phyloP scores from a whole-genome alignment of 2,113 vertebrate species.

The Onychostoma macrolepis region DNA sequence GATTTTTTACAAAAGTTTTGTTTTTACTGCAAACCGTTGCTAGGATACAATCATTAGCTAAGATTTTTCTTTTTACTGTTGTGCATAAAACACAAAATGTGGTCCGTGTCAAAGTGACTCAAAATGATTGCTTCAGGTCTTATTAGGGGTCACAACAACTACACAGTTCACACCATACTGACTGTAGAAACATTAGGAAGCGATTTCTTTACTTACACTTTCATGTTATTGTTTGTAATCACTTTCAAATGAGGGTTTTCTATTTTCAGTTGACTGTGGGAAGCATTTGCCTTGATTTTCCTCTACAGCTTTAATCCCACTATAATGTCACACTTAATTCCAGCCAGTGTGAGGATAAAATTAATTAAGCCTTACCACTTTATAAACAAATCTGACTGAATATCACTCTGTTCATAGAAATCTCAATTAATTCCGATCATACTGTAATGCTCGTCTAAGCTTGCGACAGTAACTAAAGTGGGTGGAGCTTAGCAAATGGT shows the following conservation, averaged over 20 bases:
- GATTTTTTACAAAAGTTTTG: background rate
- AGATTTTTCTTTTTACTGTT: background rate
- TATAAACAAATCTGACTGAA: background rate
- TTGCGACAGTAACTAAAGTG: background rate
- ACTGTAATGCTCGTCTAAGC: background rate
- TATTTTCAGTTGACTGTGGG: background rate
- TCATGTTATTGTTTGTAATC: background rate
- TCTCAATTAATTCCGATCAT: background rate
- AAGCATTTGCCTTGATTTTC: background rate
- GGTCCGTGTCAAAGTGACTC: background rate
- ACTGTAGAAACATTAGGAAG: background rate
- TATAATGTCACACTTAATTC: background rate
- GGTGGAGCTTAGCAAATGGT: background rate
- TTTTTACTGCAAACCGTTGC: background rate
- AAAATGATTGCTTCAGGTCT: background rate
- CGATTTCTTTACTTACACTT: background rate
- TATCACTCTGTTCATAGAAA: background rate
- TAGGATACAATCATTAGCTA: background rate
- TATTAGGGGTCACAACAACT: background rate
- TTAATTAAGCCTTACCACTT: background rate
- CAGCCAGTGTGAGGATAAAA: background rate
- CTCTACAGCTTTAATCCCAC: background rate
- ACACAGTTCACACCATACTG: background rate
- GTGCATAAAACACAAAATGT: background rate
- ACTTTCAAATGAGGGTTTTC: background rate